Evolutionary conservation across 2,888 invertebrate species (phyloP).

Genomic region (Xestia sexstrigata): DNA sequence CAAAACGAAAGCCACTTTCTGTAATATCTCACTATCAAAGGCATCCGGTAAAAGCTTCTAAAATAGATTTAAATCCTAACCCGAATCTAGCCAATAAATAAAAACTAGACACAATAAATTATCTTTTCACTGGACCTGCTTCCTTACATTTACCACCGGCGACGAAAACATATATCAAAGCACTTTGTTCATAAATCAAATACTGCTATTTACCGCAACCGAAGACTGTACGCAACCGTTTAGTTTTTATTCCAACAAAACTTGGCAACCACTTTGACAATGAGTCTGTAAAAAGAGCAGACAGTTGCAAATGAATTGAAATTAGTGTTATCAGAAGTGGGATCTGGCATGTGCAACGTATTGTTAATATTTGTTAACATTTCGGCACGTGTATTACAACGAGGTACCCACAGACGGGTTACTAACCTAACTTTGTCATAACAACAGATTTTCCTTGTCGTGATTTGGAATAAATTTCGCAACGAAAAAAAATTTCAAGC

Average conservation of each 20-base stretch:
- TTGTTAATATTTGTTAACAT: slow-evolving; percentile 29
- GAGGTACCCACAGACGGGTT: slow-evolving; percentile 22
- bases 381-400: slow-evolving; percentile 55
- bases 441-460: slow-evolving; percentile 34
- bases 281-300: slow-evolving; percentile 47
- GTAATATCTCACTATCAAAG: slow-evolving; percentile 28
- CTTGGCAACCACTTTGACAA: slow-evolving; percentile 56
- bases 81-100: slow-evolving; percentile 42
- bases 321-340: slow-evolving; percentile 49
- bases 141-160: slow-evolving; percentile 43
- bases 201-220: slow-evolving; percentile 42
- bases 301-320: slow-evolving; percentile 58
- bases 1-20: slow-evolving; percentile 13
- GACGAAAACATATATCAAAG: slow-evolving; percentile 49
- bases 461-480: slow-evolving; percentile 1
- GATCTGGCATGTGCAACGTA: slow-evolving; percentile 46
- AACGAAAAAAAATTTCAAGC: not conserved
- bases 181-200: slow-evolving; percentile 58
- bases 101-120: slow-evolving; percentile 44
- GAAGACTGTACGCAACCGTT: slow-evolving; percentile 16
- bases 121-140: slow-evolving; percentile 35
- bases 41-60: slow-evolving; percentile 20
- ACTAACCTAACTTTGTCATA: slow-evolving; percentile 30
- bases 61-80: slow-evolving; percentile 36
- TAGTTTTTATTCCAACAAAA: slow-evolving; percentile 41